phyloP scores from a whole-genome alignment of 1,140 invertebrate genomes.

The Teleopsis dalmanni region DNA sequence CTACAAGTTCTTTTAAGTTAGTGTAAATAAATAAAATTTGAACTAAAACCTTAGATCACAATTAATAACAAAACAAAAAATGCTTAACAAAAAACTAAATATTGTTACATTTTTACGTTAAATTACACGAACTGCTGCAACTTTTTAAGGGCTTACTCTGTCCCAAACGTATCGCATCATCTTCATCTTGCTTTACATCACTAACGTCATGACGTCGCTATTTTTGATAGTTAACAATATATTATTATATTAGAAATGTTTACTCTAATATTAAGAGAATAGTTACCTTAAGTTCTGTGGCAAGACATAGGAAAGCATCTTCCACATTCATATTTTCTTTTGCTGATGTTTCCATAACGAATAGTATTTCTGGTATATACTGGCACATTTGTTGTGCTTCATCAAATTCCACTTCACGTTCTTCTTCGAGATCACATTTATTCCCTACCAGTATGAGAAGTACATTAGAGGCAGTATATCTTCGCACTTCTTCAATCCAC shows the following conservation, averaged over 20 bases:
- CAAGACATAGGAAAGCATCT: slow-evolving; percentile 80
- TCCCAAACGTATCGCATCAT: slow-evolving; percentile 33
- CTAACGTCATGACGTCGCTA: slow-evolving; percentile 34
- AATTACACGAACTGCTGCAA: slow-evolving; percentile 42
- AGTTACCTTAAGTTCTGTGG: slow-evolving; percentile 74
- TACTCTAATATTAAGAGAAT: not conserved
- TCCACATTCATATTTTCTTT: slow-evolving; percentile 92
- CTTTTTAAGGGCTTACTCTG: slow-evolving; percentile 38
- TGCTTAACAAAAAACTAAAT: not conserved
- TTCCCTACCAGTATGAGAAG: slow-evolving; percentile 85
- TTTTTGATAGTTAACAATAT: not conserved
- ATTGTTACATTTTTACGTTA: slow-evolving; percentile 32
- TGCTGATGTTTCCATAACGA: slow-evolving; percentile 84
- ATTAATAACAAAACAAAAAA: no score
- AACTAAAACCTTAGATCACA: no score
- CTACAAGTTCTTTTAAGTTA: no score
- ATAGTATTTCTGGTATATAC: slow-evolving; percentile 74
- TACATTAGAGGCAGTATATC: slow-evolving; percentile 85
- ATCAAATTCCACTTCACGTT: slow-evolving; percentile 72
- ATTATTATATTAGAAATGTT: not conserved
- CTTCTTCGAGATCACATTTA: slow-evolving; percentile 77
- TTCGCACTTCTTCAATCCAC: slow-evolving; percentile 91
- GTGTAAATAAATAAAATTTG: slow-evolving; percentile 14
- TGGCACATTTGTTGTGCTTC: slow-evolving; percentile 79
- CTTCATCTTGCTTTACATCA: slow-evolving; percentile 23